Base-by-base conservation (phyloP, 1,140 invertebrate genomes). In the Temnothorax longispinosus region DNA sequence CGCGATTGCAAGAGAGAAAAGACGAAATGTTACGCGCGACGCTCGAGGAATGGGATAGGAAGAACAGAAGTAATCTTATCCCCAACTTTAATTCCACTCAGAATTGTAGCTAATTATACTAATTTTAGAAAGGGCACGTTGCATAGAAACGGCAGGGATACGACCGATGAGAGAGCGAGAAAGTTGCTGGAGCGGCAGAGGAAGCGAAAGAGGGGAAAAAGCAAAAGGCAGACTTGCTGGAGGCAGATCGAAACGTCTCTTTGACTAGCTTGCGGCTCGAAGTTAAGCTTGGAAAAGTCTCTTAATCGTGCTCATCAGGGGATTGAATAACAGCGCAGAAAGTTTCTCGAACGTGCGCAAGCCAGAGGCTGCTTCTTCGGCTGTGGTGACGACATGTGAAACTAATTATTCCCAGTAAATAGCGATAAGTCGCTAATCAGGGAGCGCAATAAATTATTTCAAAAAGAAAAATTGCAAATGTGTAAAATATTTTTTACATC, bases 61-160 rank as follows among this genome's bases (percentile, higher is more conserved):
- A 47, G 71, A 86, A 77, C 77, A 86, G 77, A 89, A 90, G 88
- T 91, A 92, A 92, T 92, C 86, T 91, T 80, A 91, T 91, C 86
- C 86, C 78, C 56, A 76, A 90, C 86, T 91, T 89, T 89, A 92
- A 92, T 92, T 85, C 74, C 65, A 87, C 50, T 77, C 75, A 81
- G 86, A 87, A 93, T 89, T 88, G 77, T 89, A 87, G 87, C 88
- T 91, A 93, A 92, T 93, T 91, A 92, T 92, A 78, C 90, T 92
- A 88, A 92, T 86, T 86, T 80, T 65, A 75, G 71, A 87, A 87
- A 84, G 58, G 54, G 60, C 58, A 74, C 56, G 27, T 69, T 67
- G 50, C 54, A 60, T 69, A 81, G 65, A 71, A 71, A 69, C 15
- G 60, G 27, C 3, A 52, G 50, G 13, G 27, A 21, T 65, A 62